phyloP scores from a whole-genome alignment of 1,140 invertebrate species.

The Coenobita brevimanus region DNA sequence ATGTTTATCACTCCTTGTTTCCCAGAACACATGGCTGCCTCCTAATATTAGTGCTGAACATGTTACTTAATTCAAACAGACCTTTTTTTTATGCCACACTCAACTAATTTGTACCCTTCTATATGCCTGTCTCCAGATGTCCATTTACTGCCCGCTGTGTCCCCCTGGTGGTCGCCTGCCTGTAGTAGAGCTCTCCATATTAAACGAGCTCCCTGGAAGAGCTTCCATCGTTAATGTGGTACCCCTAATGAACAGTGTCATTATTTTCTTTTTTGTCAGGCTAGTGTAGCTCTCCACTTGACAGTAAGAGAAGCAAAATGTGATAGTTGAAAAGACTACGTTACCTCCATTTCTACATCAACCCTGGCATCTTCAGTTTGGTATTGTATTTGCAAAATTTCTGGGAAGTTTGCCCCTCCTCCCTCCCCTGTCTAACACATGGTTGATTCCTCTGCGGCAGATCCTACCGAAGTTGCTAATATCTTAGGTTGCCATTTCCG shows the following conservation, averaged over 20 bases:
- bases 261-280: no score
- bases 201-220: conserved; percentile 8
- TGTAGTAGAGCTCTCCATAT: not conserved
- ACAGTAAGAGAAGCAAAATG: not conserved
- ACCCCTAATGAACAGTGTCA: no score
- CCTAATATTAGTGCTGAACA: no score
- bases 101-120: no score
- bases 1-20: no score
- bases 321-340: not conserved
- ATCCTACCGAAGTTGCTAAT: not conserved
- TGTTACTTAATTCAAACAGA: no score
- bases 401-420: not conserved
- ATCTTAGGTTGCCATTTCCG: not conserved
- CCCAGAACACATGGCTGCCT: no score
- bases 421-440: not conserved
- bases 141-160: not conserved
- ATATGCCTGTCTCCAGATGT: no score
- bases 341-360: not conserved
- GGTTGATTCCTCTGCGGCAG: not conserved
- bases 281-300: not conserved
- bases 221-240: not conserved
- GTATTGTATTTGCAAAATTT: not conserved
- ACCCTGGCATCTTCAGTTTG: no score
- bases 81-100: no score
- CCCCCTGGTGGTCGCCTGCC: not conserved